These are phyloP conservation scores for Scaptomyza montana DNA, from an alignment of 1,140 invertebrate genomes.

Conservation along the genomic window DNA sequence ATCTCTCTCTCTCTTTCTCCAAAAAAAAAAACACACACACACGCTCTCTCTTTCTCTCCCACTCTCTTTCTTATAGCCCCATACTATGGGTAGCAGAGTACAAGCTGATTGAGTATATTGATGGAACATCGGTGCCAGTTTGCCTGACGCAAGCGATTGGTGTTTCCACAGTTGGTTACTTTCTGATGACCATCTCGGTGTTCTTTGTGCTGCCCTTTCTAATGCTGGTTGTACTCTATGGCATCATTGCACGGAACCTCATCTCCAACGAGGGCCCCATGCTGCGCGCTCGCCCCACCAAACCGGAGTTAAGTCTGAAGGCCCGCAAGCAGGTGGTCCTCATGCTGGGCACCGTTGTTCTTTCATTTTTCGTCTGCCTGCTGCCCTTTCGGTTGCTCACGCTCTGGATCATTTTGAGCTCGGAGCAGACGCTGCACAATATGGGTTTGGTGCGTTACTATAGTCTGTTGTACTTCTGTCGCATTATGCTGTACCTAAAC, in stretches of 20 bases:
- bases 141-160: conserved; percentile 90
- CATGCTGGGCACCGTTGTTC: conserved; percentile 95
- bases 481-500: conserved; percentile 94
- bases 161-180: conserved; percentile 90
- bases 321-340: conserved; percentile 92
- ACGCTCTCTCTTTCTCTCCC: conserved; percentile 31
- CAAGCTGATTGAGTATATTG: conserved; percentile 87
- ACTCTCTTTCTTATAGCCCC: conserved; percentile 86
- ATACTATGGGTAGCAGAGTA: conserved; percentile 91
- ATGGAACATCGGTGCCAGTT: conserved; percentile 88
- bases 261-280: conserved; percentile 90
- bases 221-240: conserved; percentile 92
- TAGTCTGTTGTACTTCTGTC: conserved; percentile 92
- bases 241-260: conserved; percentile 92
- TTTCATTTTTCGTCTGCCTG: conserved; percentile 95
- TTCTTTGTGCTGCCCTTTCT: conserved; percentile 94
- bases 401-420: conserved; percentile 91
- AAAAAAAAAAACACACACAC: conserved; percentile 9
- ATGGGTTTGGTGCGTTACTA: conserved; percentile 92
- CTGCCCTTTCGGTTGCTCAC: conserved; percentile 94
- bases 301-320: conserved; percentile 84
- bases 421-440: conserved; percentile 86
- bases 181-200: conserved; percentile 90
- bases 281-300: conserved; percentile 85
- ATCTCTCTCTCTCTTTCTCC: conserved; percentile 36